Base-by-base conservation (phyloP, 2,113 vertebrate species). In the Chascanopsetta lugubris region DNA sequence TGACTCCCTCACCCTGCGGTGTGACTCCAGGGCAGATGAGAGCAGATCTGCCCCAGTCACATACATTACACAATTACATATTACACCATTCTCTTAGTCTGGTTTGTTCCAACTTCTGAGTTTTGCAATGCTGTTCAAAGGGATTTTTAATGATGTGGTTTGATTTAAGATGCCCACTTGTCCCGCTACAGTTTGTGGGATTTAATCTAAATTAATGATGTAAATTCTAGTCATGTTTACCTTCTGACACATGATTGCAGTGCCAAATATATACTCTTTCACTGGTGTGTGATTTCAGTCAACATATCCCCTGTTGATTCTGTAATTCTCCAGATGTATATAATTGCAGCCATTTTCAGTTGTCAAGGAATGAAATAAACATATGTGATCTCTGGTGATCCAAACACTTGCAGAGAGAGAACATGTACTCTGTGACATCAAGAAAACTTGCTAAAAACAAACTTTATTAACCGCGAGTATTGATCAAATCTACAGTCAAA, bases 171-270 rank as follows among this genome's bases (percentile, higher is more conserved):
- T 15, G 36, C 36, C 1, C 36, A 20, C 24, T 6, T 54, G 30
- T 46, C 30, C 15, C 10, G 17, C 32, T 66, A 8, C 18, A 26
- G 10, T 24, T 32, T 32, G 48, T 18, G 65, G 2, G 42, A 17
- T 70, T 51, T 72, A 60, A 81, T 64, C 48, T 59, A 38, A 56
- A 53, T 59, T 45, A 67, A 70, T 60, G 6, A 0, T 7, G 72
- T 65, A 34, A 62, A 53, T 32, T 36, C 7, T 27, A 60, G 18
- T 15, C 42, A 61, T 47, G 18, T 25, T n/a, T 30, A 34, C 47
- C 42, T 53, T 64, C 54, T 58, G 27, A 69, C 48, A 74, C 17
- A 70, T 10, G 13, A 61, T 27, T n/a, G 12, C 20, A 17, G 11
- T 4, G 8, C 32, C 22, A 4, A 29, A 29, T 8, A 29, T 29